A percentile compares a stretch with the other conserved stretches of the same genome.
Evolutionary conservation across 2,888 invertebrate species (phyloP).

Genomic region (Nomada ferruginata): DNA sequence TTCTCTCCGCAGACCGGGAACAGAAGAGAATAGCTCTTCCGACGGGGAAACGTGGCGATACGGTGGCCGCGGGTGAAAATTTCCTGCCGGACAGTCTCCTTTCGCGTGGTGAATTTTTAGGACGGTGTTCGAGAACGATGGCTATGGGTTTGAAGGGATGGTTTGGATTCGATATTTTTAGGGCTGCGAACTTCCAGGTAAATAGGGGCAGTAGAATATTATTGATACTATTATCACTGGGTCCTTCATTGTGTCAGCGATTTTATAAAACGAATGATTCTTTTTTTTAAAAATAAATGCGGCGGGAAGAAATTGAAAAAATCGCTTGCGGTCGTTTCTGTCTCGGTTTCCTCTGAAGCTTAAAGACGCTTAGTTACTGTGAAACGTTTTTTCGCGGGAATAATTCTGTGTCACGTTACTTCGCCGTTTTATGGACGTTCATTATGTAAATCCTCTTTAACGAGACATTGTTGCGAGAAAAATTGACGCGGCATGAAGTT

Average conservation of each 20-base stretch:
- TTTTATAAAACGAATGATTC: neutral
- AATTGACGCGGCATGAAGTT: neutral
- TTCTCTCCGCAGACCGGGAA: conserved; percentile 17
- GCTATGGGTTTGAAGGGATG: no score
- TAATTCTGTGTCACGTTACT: neutral
- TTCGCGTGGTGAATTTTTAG: no score
- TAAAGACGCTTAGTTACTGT: neutral
- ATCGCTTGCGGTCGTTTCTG: neutral
- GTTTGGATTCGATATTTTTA: no score
- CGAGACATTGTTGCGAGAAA: neutral
- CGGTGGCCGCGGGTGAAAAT: neutral
- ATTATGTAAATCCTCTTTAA: conserved; percentile 8
- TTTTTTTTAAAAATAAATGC: neutral
- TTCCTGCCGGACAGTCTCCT: neutral
- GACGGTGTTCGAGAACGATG: no score
- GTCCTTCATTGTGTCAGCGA: no score
- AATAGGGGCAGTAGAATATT: no score
- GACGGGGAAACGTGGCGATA: conserved; percentile 41
- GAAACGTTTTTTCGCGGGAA: neutral
- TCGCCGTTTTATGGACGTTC: conserved; percentile 2
- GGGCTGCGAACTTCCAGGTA: no score
- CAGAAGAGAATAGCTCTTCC: conserved; percentile 28
- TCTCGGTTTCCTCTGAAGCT: neutral
- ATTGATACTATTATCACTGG: no score
- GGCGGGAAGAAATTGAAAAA: neutral